Percentiles rank a stretch among this genome's conserved stretches.
phyloP scores from a whole-genome alignment of 2,797 vertebrate species.

The Chloroceryle inda region DNA sequence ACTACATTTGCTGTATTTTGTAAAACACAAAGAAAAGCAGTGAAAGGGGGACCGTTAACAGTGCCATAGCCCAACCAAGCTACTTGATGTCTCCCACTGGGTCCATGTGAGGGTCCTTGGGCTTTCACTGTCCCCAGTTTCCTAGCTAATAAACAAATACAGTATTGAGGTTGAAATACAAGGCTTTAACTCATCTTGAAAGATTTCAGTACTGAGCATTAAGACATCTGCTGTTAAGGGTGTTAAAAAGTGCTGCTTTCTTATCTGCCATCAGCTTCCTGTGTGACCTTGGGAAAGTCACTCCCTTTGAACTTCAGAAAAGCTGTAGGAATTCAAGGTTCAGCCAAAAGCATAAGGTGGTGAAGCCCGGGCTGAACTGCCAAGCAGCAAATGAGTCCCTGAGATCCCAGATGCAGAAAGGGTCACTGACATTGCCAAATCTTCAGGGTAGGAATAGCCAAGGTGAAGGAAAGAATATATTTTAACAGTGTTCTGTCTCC shows the following conservation, averaged over 20 bases:
- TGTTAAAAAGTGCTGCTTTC: background rate
- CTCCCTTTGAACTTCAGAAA: slow-evolving; percentile 25
- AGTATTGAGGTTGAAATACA: background rate
- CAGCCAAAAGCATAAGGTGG: rapidly evolving
- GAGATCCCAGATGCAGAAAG: background rate
- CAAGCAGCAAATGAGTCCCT: slow-evolving; percentile 28
- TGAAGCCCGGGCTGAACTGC: background rate
- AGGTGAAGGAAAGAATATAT: background rate
- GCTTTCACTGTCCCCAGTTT: background rate
- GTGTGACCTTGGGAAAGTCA: background rate
- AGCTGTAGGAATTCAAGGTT: background rate
- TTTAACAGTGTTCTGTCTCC: background rate
- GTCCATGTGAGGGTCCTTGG: background rate
- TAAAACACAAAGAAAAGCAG: background rate
- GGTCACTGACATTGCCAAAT: background rate
- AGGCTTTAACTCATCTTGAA: background rate
- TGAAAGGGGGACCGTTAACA: background rate
- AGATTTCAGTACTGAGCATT: background rate
- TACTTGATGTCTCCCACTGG: background rate
- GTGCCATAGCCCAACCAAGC: background rate
- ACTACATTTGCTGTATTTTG: background rate
- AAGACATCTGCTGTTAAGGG: background rate
- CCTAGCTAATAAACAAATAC: background rate
- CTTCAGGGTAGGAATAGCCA: background rate
- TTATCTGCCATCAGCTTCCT: background rate